These are phyloP conservation scores for Heliocidaris tuberculata DNA, from an alignment of 35 echinoderm and acorn worm genomes.

Conservation along the genomic window DNA sequence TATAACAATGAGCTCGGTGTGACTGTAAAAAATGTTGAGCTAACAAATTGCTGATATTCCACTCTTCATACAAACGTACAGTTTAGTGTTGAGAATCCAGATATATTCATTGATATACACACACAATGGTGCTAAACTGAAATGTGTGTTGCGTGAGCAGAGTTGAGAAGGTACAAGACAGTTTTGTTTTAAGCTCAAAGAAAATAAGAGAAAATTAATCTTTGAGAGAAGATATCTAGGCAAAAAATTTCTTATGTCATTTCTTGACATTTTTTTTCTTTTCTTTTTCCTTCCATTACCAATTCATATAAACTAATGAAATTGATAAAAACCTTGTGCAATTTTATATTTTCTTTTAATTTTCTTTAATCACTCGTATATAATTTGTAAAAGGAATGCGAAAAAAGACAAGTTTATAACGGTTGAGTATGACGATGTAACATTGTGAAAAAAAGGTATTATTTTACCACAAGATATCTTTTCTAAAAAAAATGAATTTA, in stretches of 20 bases:
- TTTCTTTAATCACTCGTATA: constrained; percentile 20
- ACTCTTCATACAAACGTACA: not conserved
- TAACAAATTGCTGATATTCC: not conserved
- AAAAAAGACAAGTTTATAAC: not conserved
- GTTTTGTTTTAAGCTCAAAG: not conserved
- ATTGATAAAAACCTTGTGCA: constrained; percentile 37
- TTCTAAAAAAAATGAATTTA: constrained; percentile 26
- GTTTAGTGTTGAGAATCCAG: not conserved
- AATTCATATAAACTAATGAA: not conserved
- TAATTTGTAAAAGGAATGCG: not conserved
- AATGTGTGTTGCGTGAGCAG: not conserved
- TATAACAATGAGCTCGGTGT: no score
- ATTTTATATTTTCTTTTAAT: constrained; percentile 37
- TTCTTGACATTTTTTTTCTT: not conserved
- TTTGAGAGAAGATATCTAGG: not conserved
- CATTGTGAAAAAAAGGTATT: not conserved
- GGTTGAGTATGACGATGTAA: not conserved
- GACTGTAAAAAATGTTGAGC: not conserved
- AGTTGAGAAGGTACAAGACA: not conserved
- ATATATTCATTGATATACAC: not conserved
- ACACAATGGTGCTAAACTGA: not conserved
- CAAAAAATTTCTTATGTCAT: not conserved
- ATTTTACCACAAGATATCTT: constrained; percentile 43
- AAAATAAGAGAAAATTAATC: not conserved
- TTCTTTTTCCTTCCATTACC: not conserved